Evolutionary conservation across 1,140 invertebrate genomes (phyloP), one percentile per base, ranked within the genome.

Genomic region (Carposina sasakii): DNA sequence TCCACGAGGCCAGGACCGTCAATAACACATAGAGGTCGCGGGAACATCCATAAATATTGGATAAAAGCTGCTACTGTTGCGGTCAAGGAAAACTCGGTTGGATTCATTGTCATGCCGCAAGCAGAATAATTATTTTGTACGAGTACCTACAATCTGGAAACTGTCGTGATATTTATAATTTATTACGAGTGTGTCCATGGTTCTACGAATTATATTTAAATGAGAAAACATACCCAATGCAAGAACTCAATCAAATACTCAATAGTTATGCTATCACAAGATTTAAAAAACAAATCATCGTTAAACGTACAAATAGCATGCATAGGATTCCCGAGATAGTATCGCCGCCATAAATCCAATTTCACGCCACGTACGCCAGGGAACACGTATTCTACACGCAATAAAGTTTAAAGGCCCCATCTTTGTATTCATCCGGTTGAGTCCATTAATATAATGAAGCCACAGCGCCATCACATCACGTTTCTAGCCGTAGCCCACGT

Each of bases 401-500:
- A 60, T 62, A 63, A 70, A 76, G 68, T 76, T 71, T 71, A 76
- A 76, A 77, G 67, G 67, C 66, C 63, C 60, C 70, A 55, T 76
- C 69, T 76, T 75, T 76, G 71, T 76, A 77, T 77, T 78, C 75
- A 76, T 74, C 70, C 70, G 71, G 72, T 69, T 64, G 54, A 61
- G 59, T 66, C 72, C 78, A 81, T 81, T 82, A 82, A 81, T 77
- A 78, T 77, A 78, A 81, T 77, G 73, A 81, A 74, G 75, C 76
- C 60, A 74, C 77, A 71, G 62, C 61, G 60, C 65, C 63, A 62
- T 60, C 75, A 59, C 67, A 61, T 81, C 78, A 82, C 76, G 76
- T 79, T 66, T 60, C 59, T 66, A 66, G 63, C 55, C 60, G 57
- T 63, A 61, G 48, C 24, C 69, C 68, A 76, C 69, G 74, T 79